These are phyloP conservation scores for Drosophila rufa DNA, from an alignment of 1,140 invertebrate species.

Conservation along the genomic window DNA sequence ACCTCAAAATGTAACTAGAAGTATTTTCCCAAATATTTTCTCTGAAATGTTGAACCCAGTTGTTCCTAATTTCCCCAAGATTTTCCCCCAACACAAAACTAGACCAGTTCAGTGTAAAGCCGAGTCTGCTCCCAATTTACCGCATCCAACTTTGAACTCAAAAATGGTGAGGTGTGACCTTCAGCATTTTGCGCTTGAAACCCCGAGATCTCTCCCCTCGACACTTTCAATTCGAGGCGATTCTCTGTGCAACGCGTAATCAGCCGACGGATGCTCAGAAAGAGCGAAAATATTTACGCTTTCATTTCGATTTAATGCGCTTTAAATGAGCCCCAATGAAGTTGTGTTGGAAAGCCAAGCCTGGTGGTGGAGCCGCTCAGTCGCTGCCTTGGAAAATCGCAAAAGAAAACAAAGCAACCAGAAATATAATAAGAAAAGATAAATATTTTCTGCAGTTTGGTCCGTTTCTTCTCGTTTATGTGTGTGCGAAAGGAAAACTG, in stretches of 20 bases:
- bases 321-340: constrained; percentile 59
- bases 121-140: constrained; percentile 25
- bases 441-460: constrained; percentile 69
- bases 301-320: constrained; percentile 82
- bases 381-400: constrained; percentile 57
- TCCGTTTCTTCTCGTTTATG: constrained; percentile 27
- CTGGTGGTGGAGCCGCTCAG: neutral
- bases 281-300: constrained; percentile 75
- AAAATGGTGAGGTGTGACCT: constrained; percentile 43
- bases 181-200: constrained; percentile 40
- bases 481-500: constrained; percentile 56
- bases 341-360: constrained; percentile 46
- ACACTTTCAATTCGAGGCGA: constrained; percentile 44
- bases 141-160: constrained; percentile 31
- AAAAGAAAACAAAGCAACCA: constrained; percentile 46
- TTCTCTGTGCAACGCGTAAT: constrained; percentile 64
- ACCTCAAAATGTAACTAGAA: neutral
- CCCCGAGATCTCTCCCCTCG: constrained; percentile 14
- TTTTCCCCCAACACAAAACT: neutral
- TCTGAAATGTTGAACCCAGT: neutral
- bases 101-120: constrained; percentile 18
- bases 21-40: neutral
- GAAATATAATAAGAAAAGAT: constrained; percentile 66
- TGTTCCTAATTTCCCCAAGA: neutral
- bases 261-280: constrained; percentile 39